Base-by-base conservation (phyloP, 2,888 invertebrate genomes). In the Oscheius sp. region DNA sequence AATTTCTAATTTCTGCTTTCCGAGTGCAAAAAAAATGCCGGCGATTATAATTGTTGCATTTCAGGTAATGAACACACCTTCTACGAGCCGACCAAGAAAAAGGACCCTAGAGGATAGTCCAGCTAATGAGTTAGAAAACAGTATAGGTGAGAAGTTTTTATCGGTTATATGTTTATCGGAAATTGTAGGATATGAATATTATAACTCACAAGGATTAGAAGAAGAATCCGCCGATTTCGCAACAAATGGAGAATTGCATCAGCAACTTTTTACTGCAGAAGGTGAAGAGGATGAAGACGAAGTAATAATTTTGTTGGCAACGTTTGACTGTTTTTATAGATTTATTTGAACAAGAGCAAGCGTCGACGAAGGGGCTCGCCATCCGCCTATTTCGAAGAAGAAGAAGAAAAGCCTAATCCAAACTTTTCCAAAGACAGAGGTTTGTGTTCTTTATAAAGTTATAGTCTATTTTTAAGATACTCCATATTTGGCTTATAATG, bases 401-500 rank as follows among this genome's bases (percentile, higher is more conserved):
- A 49, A 9, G 35, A 3, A 35, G 49, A 13, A 49, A 49, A 13
- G 13, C 13, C 13, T 6, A 35, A 9, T 35, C 35, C 3, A 35
- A 35, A 35, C 35, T 35, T 35, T 35, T 35, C 35, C 5, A 35
- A 35, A 35, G 35, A 35, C 3, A 35, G 35, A 35, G 35, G 35
- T 35, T 35, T 35, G 9, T 35, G 9, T 3, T 35, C 35, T 49
- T 49, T 25, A 21, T 63, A 23, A 25, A 21, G 18, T 27, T 35
- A 53, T 29, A n/a, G n/a, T n/a, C n/a, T 70, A 21, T 13, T 56
- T 55, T 74, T 18, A 55, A 80, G 80, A 70, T 2, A 75, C 53
- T 7, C 35, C 66, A 0, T 78, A 75, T 43, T 53, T 80, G 66
- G 78, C 80, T 21, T 82, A 75, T 46, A 69, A 75, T 18, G 72